These are phyloP conservation scores for Smutsia temminckii DNA, from an alignment of 2,797 vertebrate genomes.

Conservation along the genomic window DNA sequence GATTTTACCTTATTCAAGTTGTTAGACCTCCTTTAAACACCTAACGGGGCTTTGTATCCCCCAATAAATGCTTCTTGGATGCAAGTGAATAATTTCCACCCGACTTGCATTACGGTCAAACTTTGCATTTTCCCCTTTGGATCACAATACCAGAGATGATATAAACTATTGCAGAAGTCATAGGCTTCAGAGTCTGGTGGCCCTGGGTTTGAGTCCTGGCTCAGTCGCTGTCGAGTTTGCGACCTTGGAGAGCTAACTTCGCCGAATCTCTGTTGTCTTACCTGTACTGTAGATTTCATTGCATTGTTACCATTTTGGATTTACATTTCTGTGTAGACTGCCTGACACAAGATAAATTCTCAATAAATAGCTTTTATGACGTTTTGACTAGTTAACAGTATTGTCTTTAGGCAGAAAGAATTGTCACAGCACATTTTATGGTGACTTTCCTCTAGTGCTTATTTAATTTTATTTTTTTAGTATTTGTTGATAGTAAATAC, in stretches of 20 bases:
- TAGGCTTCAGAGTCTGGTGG: background rate
- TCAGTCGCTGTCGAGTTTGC: background rate
- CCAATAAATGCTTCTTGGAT: slow-evolving; percentile 16
- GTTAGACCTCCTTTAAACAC: background rate
- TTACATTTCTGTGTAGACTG: background rate
- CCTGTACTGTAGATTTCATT: background rate
- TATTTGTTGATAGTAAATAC: too few relatives aligned
- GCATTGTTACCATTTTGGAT: background rate
- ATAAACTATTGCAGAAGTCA: background rate
- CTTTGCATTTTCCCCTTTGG: background rate
- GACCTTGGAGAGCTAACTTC: background rate
- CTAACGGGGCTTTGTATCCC: background rate
- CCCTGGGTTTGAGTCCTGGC: background rate
- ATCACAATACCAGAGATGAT: background rate
- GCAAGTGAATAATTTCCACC: background rate
- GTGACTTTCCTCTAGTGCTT: background rate
- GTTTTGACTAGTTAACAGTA: background rate
- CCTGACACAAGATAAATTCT: background rate
- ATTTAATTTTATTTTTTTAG: background rate
- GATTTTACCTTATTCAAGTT: background rate
- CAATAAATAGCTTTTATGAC: background rate
- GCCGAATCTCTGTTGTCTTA: background rate
- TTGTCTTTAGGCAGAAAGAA: background rate
- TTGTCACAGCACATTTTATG: background rate
- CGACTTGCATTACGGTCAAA: background rate